Conservation (phyloP, 2,113 vertebrate species). For the Baryphthengus martii region DNA sequence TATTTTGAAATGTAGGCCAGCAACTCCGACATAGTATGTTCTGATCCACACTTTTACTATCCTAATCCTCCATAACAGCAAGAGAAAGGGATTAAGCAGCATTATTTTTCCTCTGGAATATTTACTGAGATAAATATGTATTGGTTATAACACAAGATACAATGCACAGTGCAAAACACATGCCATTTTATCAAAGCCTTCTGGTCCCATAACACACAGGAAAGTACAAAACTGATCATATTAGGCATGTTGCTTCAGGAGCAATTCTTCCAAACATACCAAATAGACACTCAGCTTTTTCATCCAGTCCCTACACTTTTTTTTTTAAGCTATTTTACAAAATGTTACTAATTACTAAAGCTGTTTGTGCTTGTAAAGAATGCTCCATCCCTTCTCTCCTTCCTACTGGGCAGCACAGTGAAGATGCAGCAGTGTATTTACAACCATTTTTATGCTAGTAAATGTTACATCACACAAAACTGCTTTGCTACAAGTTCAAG, state of each 20-base stretch:
- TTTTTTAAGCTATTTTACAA: not conserved
- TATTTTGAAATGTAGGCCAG: not conserved
- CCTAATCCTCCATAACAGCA: not conserved
- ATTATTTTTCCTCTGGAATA: not conserved
- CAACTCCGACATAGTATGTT: not conserved
- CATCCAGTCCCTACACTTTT: not conserved
- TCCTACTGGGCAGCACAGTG: not conserved
- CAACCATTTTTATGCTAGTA: not conserved
- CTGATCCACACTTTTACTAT: not conserved
- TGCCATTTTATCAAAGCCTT: not conserved
- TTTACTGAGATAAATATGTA: not conserved
- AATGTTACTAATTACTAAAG: not conserved
- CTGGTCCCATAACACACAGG: not conserved
- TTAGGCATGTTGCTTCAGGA: not conserved
- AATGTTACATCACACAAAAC: constrained; percentile 12
- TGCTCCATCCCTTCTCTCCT: not conserved
- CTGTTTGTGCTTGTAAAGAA: not conserved
- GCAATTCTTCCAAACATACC: not conserved
- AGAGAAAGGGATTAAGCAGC: not conserved
- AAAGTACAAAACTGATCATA: not conserved
- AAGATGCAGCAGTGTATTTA: not conserved
- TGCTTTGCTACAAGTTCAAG: constrained; percentile 8
- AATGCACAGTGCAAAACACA: not conserved
- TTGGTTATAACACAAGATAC: not conserved
- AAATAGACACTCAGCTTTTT: not conserved